Base-by-base conservation (phyloP, 2,888 invertebrate genomes). In the Chromoteleia sp. region DNA sequence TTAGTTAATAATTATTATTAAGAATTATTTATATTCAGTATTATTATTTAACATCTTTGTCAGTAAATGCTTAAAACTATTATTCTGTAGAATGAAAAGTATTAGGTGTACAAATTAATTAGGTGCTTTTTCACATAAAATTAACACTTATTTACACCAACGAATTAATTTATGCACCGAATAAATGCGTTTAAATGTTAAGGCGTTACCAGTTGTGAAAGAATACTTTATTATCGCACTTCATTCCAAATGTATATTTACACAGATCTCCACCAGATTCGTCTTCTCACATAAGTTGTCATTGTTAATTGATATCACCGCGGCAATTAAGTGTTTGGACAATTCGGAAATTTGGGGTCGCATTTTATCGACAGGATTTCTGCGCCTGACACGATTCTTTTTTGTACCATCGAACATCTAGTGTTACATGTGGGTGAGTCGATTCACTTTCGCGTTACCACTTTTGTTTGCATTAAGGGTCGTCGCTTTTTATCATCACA, bases 241-340 rank as follows among this genome's bases (percentile, higher is more conserved):
- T n/a, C 36, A 19, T 36, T 36, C 15, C 19, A 33, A 12, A 58
- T 19, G 52, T 15, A 56, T 74, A 25, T 80, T 75, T 54, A 29
- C 36, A 43, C 25, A 68, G 36, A 54, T 81, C 71, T 54, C 19
- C 29, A 39, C 4, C 75, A 75, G 81, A 76, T 71, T 71, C 52
- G 4, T 76, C 68, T 80, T 80, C 74, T 80, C 71, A 80, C 73
- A 54, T 56, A 65, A 71, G 75, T 81, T 76, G 65, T 71, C 67
- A 56, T 59, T 85, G 86, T 88, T 91, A 91, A 91, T 91, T 91
- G 91, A 91, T 91, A 90, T 90, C 90, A 83, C 85, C 83, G 84
- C 83, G 82, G 63, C 89, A 90, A 91, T 91, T 89, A 88, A 91
- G 90, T 91, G 91, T 91, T 91, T 91, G 89, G 87, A 89, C 90